Base-by-base conservation (phyloP, 2,888 invertebrate species). In the Stictocephala bisonia region DNA sequence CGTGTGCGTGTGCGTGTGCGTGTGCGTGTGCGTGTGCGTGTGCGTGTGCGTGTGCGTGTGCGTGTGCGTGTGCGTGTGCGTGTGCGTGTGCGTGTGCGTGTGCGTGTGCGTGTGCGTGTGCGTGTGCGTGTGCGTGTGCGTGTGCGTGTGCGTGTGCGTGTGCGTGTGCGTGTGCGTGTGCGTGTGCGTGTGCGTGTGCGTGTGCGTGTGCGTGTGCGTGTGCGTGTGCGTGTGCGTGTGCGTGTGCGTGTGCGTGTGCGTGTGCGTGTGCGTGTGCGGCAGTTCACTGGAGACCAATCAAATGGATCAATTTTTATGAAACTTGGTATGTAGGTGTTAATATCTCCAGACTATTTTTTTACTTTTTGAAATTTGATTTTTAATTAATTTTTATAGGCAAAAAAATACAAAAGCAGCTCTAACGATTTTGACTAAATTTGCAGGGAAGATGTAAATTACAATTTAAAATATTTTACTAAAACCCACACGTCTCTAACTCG, bases 21-120 rank as follows among this genome's bases (percentile, higher is more conserved):
- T 53, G 53, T 53, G 53, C 26, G 53, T 53, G 53, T 53, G 53
- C 26, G 53, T 53, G 53, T 53, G 53, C 26, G 53, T 53, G 53
- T 53, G 53, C 26, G 53, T 53, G 53, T 53, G 53, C 26, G 53
- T 53, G 53, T 53, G 53, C 26, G 24, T 24, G 26, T 24, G 53
- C 26, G 24, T 24, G 26, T 24, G 53, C 26, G 24, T 24, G 26
- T 24, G 53, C 26, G 24, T 53, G 24, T 53, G 26, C 13, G 53
- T 53, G 53, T 53, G 53, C 26, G 53, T 53, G 53, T 53, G 53
- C 26, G 53, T 53, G 53, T 53, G 53, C 26, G 53, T 53, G 53
- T 53, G 53, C 26, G 53, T 53, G 53, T 53, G 53, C 26, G 53
- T 53, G 53, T 53, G 53, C 26, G 53, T 53, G 53, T 53, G 53